Evolutionary conservation across 1,140 invertebrate species (phyloP).

Genomic region (Physella acuta): DNA sequence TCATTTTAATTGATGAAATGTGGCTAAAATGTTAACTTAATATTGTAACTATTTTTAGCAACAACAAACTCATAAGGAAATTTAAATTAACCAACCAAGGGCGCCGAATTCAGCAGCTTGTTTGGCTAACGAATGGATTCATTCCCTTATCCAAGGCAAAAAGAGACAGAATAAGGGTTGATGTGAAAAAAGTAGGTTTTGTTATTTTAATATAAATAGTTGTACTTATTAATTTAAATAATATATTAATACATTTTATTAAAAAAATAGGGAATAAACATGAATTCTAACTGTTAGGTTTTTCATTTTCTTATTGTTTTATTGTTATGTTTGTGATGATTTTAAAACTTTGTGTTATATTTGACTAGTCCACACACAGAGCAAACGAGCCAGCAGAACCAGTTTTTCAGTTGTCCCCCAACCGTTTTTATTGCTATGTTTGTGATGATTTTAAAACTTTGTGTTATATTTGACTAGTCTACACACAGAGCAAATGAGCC

Average conservation of each 20-base stretch:
- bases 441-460: too few relatives aligned
- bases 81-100: conserved; percentile 59
- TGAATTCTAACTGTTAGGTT: too few relatives aligned
- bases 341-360: too few relatives aligned
- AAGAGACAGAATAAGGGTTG: conserved; percentile 33
- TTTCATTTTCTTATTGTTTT: too few relatives aligned
- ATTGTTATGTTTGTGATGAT: too few relatives aligned
- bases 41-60: conserved; percentile 33
- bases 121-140: conserved; percentile 55
- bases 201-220: too few relatives aligned
- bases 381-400: conserved; percentile 25
- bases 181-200: conserved; percentile 13
- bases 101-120: conserved; percentile 57
- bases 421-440: too few relatives aligned
- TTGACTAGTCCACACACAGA: background rate
- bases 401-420: conserved; percentile 54
- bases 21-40: background rate
- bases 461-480: too few relatives aligned
- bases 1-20: background rate
- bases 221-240: too few relatives aligned
- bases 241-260: too few relatives aligned
- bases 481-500: background rate
- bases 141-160: conserved; percentile 44
- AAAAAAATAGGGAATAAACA: too few relatives aligned
- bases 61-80: conserved; percentile 45